These are phyloP conservation scores for Pterostichus niger DNA, from an alignment of 2,888 invertebrate genomes.

Conservation along the genomic window DNA sequence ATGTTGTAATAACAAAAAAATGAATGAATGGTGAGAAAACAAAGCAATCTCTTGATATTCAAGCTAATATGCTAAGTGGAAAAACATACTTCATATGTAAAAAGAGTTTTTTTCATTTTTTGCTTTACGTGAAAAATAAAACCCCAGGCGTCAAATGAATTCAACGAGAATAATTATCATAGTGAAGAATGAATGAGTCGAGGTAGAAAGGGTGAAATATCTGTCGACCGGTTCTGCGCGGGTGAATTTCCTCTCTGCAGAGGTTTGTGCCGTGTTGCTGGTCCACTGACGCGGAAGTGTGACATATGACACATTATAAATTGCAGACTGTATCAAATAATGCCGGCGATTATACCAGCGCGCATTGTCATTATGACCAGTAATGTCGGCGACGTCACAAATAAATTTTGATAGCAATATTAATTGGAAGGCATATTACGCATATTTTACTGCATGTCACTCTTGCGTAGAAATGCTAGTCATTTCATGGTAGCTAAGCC, in stretches of 20 bases:
- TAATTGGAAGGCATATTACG: conserved; percentile 60
- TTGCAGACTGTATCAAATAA: conserved; percentile 63
- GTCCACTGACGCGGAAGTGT: conserved; percentile 42
- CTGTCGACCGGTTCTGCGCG: too few species aligned
- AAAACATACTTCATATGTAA: background rate
- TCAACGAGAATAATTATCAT: conserved; percentile 23
- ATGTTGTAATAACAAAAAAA: too few species aligned
- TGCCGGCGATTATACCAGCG: conserved; percentile 49
- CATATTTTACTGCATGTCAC: conserved; percentile 57
- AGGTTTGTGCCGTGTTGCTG: conserved; percentile 3
- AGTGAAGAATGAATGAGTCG: conserved; percentile 19
- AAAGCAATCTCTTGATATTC: background rate
- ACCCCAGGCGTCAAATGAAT: conserved; percentile 23
- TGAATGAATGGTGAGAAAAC: too few species aligned
- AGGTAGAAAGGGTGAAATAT: background rate
- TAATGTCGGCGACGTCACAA: conserved; percentile 58
- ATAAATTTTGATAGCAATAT: conserved; percentile 64
- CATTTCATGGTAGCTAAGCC: too few species aligned
- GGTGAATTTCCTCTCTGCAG: conserved; percentile 2
- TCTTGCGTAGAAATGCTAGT: conserved; percentile 2
- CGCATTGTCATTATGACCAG: conserved; percentile 62
- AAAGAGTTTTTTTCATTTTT: conserved; percentile 10
- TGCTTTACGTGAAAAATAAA: background rate
- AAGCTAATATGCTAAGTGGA: background rate
- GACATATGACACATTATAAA: conserved; percentile 63